Conservation (phyloP, 2,113 vertebrate species). For the Phasianus colchicus region DNA sequence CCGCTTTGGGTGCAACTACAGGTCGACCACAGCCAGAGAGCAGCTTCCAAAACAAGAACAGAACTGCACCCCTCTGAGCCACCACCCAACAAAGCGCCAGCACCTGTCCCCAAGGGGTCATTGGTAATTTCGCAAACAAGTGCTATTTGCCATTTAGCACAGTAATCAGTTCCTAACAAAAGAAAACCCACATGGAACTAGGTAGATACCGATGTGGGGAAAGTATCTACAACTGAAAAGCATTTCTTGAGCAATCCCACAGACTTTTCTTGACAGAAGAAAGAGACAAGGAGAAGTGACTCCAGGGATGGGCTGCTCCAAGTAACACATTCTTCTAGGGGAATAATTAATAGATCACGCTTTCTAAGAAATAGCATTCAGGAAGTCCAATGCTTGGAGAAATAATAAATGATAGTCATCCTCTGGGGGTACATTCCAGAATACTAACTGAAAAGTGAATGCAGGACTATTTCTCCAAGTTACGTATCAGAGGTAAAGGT, state of each 20-base stretch:
- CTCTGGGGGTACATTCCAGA: conserved; percentile 6
- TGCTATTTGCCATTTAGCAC: not conserved
- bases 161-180: not conserved
- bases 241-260: not conserved
- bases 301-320: not conserved
- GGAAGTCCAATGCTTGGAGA: conserved; percentile 2
- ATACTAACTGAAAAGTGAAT: conserved; percentile 58
- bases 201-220: not conserved
- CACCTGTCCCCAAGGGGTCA: not conserved
- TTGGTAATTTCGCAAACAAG: rapidly evolving
- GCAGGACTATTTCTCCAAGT: conserved; percentile 58
- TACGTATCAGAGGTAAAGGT: conserved; percentile 21
- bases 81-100: not conserved
- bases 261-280: rapidly evolving
- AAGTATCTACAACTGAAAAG: not conserved
- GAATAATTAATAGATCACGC: not conserved
- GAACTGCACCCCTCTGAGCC: rapidly evolving
- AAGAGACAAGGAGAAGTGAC: not conserved
- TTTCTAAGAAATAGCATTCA: conserved; percentile 34
- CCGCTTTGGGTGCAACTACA: not conserved
- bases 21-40: not conserved
- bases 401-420: conserved; percentile 43
- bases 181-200: not conserved
- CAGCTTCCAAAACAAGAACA: not conserved
- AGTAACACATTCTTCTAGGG: not conserved